Evolutionary conservation across 1,140 invertebrate species (phyloP), one percentile per base, ranked within the genome.

Genomic region (Chironomus striatipennis): DNA sequence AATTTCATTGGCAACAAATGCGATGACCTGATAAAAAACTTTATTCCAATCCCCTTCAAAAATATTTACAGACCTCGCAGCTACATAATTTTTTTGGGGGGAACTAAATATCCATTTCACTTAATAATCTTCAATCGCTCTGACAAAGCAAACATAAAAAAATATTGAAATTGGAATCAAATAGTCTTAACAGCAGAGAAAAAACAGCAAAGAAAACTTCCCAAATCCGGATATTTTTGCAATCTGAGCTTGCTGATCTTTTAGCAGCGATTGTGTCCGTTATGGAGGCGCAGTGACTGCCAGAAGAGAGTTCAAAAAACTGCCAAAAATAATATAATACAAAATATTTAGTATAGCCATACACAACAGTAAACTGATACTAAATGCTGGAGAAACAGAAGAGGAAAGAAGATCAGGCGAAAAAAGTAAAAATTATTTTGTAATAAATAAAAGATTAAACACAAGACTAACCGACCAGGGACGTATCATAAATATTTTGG

Each of bases 401-500:
- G 47, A 15, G 15, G 12, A 70, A 70, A 70, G 65, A 70, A 70
- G 65, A 70, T 70, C 65, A 70, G 18, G 20, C 15, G 8, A 18
- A 70, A 70, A 70, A 70, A 21, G 17, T 70, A 70, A 70, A 70
- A 70, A 70, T 70, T 70, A 70, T 70, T 70, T 70, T 70, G 65
- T 70, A 70, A 70, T 70, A 70, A 70, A 70, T 70, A 70, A 70
- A 70, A 70, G 65, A 70, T 70, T 70, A 70, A 70, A 17, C 65
- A 70, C 18, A 15, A 57, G 47, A n/a, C n/a, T 57, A n/a, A 15
- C n/a, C 47, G 8, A n/a, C 10, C 47, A 57, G 47, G 12, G 47
- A n/a, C 47, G 47, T 57, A 34, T 34, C 24, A 34, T 34, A 34
- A 34, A 34, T 34, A 34, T 34, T 34, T 34, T 34, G 24, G 24